phyloP scores from a whole-genome alignment of 2,797 vertebrate species.

The Hippoglossus hippoglossus region DNA sequence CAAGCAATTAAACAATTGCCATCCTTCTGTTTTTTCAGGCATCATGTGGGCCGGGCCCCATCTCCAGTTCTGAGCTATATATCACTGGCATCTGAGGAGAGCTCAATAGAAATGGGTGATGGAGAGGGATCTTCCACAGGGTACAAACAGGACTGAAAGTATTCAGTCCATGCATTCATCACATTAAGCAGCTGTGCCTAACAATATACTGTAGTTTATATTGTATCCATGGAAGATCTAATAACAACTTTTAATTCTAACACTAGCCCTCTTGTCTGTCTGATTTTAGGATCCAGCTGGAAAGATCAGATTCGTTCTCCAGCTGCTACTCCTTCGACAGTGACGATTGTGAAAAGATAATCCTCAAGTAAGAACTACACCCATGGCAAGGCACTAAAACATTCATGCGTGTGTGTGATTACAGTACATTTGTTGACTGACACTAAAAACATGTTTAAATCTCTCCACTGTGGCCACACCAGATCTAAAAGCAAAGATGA shows the following conservation, averaged over 20 bases:
- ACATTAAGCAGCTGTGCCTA: background rate
- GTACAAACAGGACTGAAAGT: constrained; percentile 45
- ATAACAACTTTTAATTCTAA: background rate
- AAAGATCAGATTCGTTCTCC: constrained; percentile 74
- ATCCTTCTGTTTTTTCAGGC: constrained; percentile 38
- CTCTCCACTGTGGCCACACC: constrained; percentile 19
- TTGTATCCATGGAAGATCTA: background rate
- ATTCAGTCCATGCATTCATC: background rate
- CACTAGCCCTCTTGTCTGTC: background rate
- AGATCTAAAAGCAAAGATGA: constrained; percentile 52
- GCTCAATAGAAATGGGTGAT: background rate
- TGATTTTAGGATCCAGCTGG: constrained; percentile 66
- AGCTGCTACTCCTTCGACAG: constrained; percentile 76
- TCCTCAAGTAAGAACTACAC: constrained; percentile 65
- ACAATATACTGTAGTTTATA: background rate
- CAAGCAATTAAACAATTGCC: background rate
- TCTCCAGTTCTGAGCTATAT: constrained; percentile 72
- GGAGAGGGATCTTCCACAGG: constrained; percentile 23
- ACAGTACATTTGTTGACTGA: background rate
- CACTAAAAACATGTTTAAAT: constrained; percentile 9
- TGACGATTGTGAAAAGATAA: constrained; percentile 72
- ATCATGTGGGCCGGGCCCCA: constrained; percentile 46
- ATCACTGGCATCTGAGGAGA: constrained; percentile 69
- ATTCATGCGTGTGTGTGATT: background rate
- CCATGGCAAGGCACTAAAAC: background rate